Percentiles rank a stretch among this genome's conserved stretches.
phyloP scores from a whole-genome alignment of 1,140 invertebrate genomes.

The Euura lappo region DNA sequence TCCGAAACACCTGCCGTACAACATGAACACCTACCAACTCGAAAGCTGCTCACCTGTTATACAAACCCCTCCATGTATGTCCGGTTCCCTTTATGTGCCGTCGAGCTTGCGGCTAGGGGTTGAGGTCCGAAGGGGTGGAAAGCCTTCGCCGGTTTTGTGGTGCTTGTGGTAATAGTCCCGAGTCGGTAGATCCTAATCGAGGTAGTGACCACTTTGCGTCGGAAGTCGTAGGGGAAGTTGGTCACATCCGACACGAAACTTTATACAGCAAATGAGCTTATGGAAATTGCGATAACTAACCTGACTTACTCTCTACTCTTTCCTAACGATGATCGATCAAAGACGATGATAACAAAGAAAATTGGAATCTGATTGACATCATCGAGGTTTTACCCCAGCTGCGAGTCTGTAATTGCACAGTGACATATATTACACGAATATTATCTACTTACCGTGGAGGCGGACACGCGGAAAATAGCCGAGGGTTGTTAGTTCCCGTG shows the following conservation, averaged over 20 bases:
- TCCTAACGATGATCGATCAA: no score
- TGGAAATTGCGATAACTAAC: no score
- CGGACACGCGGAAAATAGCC: no score
- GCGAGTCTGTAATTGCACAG: no score
- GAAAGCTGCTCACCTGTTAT: background rate
- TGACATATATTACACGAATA: no score
- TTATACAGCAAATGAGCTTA: no score
- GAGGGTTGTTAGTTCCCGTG: no score
- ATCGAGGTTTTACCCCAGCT: no score
- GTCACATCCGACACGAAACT: conserved; percentile 52
- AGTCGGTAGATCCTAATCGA: conserved; percentile 51
- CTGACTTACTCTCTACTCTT: no score
- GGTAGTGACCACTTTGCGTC: conserved; percentile 53
- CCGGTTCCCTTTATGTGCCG: background rate
- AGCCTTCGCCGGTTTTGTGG: background rate
- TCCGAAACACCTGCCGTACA: background rate
- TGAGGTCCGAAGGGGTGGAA: background rate
- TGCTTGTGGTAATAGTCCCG: background rate
- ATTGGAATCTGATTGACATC: no score
- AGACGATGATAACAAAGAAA: no score
- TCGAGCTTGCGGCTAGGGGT: background rate
- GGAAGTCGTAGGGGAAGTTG: conserved; percentile 53
- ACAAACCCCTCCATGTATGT: background rate
- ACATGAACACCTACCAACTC: background rate
- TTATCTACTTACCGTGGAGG: no score